Evolutionary conservation across 2,888 invertebrate genomes (phyloP).

Genomic region (Desoria tigrina): DNA sequence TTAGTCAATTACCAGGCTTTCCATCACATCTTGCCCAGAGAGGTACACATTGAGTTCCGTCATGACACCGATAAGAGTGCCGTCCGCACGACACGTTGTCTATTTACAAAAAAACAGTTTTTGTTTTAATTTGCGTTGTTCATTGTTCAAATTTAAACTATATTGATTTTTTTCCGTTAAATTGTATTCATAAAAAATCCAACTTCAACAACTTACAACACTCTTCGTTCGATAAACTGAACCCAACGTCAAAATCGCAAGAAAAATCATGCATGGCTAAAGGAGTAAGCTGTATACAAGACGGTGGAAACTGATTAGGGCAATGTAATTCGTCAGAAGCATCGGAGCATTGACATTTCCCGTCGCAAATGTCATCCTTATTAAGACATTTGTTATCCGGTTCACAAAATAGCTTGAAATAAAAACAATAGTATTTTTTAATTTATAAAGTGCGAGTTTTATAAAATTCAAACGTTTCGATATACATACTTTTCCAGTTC

Average conservation of each 20-base stretch:
- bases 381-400: constrained; percentile 60
- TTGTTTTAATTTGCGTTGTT: too few relatives aligned
- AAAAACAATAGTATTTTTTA: constrained; percentile 15
- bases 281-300: constrained; percentile 4
- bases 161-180: too few relatives aligned
- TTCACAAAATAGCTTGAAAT: constrained; percentile 61
- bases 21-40: constrained; percentile 26
- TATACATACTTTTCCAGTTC: constrained; percentile 54
- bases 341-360: constrained; percentile 48
- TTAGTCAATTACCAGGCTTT: background rate
- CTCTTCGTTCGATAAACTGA: constrained; percentile 26
- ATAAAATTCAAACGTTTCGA: background rate
- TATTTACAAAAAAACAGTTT: background rate
- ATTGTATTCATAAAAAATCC: background rate
- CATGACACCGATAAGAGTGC: constrained; percentile 42
- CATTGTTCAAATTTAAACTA: too few relatives aligned
- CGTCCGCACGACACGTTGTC: constrained; percentile 46
- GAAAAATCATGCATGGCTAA: background rate
- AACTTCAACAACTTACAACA: constrained; percentile 31
- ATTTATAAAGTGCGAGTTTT: constrained; percentile 1
- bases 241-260: constrained; percentile 30
- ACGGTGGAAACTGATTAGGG: constrained; percentile 19
- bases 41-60: constrained; percentile 41
- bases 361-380: constrained; percentile 57
- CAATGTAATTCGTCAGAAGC: constrained; percentile 45